Evolutionary conservation across 1,140 invertebrate species (phyloP).

Genomic region (Galleria mellonella): DNA sequence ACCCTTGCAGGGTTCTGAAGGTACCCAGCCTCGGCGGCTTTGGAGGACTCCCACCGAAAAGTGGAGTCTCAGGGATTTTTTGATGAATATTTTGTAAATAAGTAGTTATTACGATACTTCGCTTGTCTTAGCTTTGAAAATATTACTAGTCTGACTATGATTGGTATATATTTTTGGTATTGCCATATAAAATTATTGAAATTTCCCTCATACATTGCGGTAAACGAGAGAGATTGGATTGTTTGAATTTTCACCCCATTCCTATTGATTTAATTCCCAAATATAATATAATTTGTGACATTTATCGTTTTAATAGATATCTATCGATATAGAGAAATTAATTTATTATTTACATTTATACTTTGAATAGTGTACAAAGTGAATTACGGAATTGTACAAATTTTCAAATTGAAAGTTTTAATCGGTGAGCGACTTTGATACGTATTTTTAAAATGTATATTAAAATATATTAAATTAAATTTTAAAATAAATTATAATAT

Average conservation of each 20-base stretch:
- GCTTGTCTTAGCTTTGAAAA: not conserved
- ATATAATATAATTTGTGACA: too few species aligned
- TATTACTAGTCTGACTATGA: not conserved
- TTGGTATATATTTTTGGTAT: not conserved
- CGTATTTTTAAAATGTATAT: not conserved
- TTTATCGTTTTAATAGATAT: too few species aligned
- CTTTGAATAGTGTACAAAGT: too few species aligned
- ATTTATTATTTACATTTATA: too few species aligned
- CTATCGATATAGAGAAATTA: too few species aligned
- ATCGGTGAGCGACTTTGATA: not conserved
- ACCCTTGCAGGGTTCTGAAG: slow-evolving; percentile 14
- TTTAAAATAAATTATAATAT: slow-evolving; percentile 4
- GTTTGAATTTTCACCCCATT: not conserved
- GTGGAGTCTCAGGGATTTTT: slow-evolving; percentile 12
- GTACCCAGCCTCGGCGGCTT: slow-evolving; percentile 9
- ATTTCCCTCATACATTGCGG: not conserved
- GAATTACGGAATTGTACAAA: not conserved
- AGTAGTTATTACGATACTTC: not conserved
- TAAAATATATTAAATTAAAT: slow-evolving; percentile 1
- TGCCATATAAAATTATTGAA: not conserved
- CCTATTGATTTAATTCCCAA: too few species aligned
- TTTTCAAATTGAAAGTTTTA: not conserved
- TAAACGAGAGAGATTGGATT: not conserved
- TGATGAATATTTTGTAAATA: slow-evolving; percentile 30
- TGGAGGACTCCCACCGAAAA: slow-evolving; percentile 1